Base-by-base conservation (phyloP, 37 sponge, comb jelly and placozoan genomes). In the Theonella swinhoei region DNA sequence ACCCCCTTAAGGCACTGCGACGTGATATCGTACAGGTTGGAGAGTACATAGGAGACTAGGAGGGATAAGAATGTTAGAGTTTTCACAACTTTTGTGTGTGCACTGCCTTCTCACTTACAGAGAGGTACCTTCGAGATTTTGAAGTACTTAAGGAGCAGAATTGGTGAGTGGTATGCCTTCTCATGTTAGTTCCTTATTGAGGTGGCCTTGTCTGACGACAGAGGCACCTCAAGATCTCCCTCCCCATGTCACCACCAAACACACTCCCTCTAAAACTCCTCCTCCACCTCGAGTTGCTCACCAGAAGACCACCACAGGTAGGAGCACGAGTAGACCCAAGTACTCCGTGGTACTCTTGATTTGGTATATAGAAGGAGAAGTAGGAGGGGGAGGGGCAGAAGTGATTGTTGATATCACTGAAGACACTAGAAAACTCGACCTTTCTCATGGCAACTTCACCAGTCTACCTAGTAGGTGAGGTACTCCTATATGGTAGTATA, bases 41-140 rank as follows among this genome's bases (percentile, higher is more conserved):
- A 7, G 41, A 28, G 11, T n/a, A 17, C 32, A 22, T 30, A 47
- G 7, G 54, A 14, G 54, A 47, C 7, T 47, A 47, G 14, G 11
- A 47, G 54, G 54, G 7, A n/a, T n/a, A n/a, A n/a, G n/a, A n/a
- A n/a, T n/a, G n/a, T n/a, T n/a, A n/a, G n/a, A n/a, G n/a, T n/a
- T n/a, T n/a, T n/a, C n/a, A n/a, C n/a, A 14, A 59, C 67, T 30
- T 24, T 66, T n/a, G 8, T 66, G 67, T 66, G 31, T 66, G 67
- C 54, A 7, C 54, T 7, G 54, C 54, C 14, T 14, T 47, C 54
- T 47, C 54, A 17, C 54, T 47, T 14, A 25, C 43, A 89, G 90
- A 79, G 75, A 71, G 96, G 96, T 61, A 95, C 96, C 1, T 36
- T 66, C 1, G 96, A 87, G 29, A 41, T 95, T 25, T 80, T 95